Evolutionary conservation across 2,113 vertebrate species (phyloP), one percentile per base, ranked within the genome.

Genomic region (Barnardius zonarius): DNA sequence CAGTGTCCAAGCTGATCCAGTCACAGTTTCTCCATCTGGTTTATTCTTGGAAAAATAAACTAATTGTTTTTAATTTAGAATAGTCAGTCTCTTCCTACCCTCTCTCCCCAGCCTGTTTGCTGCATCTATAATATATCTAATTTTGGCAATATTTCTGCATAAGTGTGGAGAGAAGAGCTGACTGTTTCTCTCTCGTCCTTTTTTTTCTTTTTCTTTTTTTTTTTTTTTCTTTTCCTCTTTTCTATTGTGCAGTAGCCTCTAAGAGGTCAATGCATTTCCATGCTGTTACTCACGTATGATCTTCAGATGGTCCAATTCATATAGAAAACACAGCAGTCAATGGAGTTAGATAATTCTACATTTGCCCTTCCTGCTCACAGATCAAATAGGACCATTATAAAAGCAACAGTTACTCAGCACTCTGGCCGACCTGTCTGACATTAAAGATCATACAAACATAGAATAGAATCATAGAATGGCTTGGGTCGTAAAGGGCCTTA

Each of bases 11-110:
- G n/a, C 7, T 25, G 31, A 91, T 73, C 44, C 22, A 49, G 33
- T 64, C 91, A 51, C 39, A 62, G 68, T 79, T 94, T 82, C 63
- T 93, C 93, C 90, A 93, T 86, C 77, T 96, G 83, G 70, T 78
- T 92, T 96, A 86, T 83, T 96, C 74, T 83, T 90, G 81, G 74
- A 91, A 92, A 80, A 62, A 80, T 90, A 43, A 81, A 77, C 35
- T 82, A 11, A 7, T 51, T 88, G 14, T 52, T 92, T 31, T 86
- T 92, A 76, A 61, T 91, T 93, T 94, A 94, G 63, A 84, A 72
- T 24, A 83, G 14, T n/a, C 25, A 9, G 30, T 82, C 19, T 46
- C 33, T 86, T 52, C 12, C 30, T 74, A 76, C 11, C 6, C 11
- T 76, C 22, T 80, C 37, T 75, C 23, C 11, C 37, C 39, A 74